Conservation (phyloP, 2,888 invertebrate genomes). For the Cryptocheilus praepositus region DNA sequence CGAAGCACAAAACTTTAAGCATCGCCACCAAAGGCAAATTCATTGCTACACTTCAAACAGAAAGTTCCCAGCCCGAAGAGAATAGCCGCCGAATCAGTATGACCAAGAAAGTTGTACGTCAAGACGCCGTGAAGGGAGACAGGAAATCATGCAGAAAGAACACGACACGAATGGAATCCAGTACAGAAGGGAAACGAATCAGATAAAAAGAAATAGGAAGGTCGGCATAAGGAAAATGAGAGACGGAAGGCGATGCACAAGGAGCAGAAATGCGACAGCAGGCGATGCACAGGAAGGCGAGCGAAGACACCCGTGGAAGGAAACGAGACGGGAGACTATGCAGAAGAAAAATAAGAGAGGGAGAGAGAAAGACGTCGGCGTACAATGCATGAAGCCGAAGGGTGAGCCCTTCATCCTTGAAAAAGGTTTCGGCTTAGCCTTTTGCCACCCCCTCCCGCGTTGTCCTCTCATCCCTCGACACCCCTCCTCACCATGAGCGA, state of each 20-base stretch:
- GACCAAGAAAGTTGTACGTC: no score
- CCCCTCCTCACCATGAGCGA: constrained; percentile 42
- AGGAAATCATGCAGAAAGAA: no score
- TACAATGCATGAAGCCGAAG: constrained; percentile 32
- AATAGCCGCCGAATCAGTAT: no score
- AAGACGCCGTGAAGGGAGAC: no score
- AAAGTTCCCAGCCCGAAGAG: no score
- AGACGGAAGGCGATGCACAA: constrained; percentile 5
- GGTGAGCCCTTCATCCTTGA: constrained; percentile 43
- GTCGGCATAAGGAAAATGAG: not conserved
- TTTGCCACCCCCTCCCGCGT: constrained; percentile 44
- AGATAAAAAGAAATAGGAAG: constrained; percentile 1
- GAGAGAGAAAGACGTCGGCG: constrained; percentile 6
- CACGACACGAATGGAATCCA: no score
- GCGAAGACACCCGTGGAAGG: constrained; percentile 12
- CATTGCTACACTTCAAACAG: no score
- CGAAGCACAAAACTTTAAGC: no score
- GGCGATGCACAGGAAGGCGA: not conserved
- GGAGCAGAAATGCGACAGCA: not conserved
- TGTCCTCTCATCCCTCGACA: constrained; percentile 17
- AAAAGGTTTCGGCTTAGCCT: constrained; percentile 59
- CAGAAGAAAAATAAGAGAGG: not conserved
- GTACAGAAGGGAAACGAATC: not conserved
- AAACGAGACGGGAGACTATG: not conserved
- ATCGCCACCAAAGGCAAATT: no score